Percentiles rank a stretch among this genome's conserved stretches.
Conservation (phyloP, 2,113 vertebrate species). For the Electrona antarctica region DNA sequence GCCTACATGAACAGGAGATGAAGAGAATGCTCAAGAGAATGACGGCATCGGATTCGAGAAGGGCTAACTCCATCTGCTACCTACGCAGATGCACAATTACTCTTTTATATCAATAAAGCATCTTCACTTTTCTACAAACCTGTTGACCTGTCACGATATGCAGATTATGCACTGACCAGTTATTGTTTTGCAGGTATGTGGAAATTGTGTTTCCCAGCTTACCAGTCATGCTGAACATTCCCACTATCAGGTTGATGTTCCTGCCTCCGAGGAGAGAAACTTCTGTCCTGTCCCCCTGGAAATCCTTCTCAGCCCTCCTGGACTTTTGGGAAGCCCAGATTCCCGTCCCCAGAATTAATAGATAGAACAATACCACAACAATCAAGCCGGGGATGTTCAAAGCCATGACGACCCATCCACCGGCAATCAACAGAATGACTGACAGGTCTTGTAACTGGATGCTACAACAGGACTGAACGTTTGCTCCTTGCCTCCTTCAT, state of each 20-base stretch:
- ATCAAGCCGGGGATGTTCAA: conserved; percentile 60
- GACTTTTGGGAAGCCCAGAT: conserved; percentile 80
- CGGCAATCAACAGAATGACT: neutral
- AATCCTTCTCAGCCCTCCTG: conserved; percentile 67
- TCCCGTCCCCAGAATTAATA: conserved; percentile 71
- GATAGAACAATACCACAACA: conserved; percentile 74
- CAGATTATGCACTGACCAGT: too few relatives aligned
- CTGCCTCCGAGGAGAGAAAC: conserved; percentile 78
- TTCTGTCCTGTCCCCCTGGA: conserved; percentile 62
- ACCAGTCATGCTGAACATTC: conserved; percentile 73
- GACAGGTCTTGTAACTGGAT: neutral
- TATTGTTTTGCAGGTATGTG: too few relatives aligned
- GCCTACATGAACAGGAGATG: too few relatives aligned
- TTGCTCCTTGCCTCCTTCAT: too few relatives aligned
- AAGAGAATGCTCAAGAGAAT: too few relatives aligned
- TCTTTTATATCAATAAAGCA: too few relatives aligned
- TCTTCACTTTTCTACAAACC: too few relatives aligned
- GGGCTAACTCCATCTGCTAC: too few relatives aligned
- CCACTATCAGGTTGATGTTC: conserved; percentile 72
- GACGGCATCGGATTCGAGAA: too few relatives aligned
- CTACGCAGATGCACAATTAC: too few relatives aligned
- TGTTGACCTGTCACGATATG: too few relatives aligned
- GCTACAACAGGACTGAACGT: too few relatives aligned
- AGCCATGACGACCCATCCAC: conserved; percentile 25
- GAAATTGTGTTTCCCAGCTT: conserved; percentile 6